Conservation (phyloP, 2,113 vertebrate species). For the Oreochromis niloticus region DNA sequence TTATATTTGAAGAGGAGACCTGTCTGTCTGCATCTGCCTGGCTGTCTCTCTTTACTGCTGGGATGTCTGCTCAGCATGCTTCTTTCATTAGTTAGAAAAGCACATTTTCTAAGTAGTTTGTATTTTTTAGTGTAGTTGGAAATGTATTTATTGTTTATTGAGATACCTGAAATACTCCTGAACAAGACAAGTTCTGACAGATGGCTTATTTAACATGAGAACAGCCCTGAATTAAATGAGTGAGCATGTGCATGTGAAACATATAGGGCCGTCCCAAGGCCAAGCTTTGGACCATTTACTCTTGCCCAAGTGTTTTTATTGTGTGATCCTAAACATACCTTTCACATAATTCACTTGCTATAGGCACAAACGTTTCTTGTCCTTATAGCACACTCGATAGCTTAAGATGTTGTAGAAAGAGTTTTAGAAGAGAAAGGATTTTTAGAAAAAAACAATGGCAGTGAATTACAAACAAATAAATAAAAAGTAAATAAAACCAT, state of each 20-base stretch:
- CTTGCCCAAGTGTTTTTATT: neutral
- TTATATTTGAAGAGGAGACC: neutral
- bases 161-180: neutral
- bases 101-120: neutral
- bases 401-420: neutral
- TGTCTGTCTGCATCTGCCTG: neutral
- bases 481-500: neutral
- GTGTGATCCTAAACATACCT: neutral
- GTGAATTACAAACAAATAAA: neutral
- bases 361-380: neutral
- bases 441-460: neutral
- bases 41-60: neutral
- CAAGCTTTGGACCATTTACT: neutral
- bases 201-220: neutral
- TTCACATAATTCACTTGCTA: neutral
- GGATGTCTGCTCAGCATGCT: neutral
- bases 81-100: neutral
- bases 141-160: neutral
- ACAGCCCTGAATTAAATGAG: neutral
- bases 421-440: neutral
- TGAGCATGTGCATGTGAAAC: neutral
- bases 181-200: neutral
- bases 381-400: neutral
- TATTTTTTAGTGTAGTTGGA: neutral
- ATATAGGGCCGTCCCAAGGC: neutral